phyloP scores from a whole-genome alignment of 2,797 vertebrate species.

The Epinephelus awoara region DNA sequence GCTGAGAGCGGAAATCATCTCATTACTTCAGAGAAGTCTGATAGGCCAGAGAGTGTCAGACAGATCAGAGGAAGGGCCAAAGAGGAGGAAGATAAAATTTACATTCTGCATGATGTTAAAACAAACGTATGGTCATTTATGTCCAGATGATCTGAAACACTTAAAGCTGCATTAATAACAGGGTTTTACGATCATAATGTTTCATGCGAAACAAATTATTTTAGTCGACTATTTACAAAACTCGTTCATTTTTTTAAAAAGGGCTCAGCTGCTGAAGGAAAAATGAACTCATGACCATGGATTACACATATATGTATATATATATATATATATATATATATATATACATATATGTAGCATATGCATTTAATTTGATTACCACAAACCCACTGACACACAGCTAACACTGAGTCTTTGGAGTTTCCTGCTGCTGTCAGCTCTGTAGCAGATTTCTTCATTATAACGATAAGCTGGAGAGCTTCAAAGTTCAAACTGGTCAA shows the following conservation, averaged over 20 bases:
- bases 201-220: neutral
- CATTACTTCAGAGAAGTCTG: slow-evolving; percentile 18
- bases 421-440: neutral
- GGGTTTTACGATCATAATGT: neutral
- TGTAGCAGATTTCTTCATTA: neutral
- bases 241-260: too few species aligned
- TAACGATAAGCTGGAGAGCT: neutral
- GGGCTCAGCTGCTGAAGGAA: too few species aligned
- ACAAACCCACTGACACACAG: neutral
- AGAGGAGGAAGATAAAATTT: neutral
- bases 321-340: too few species aligned
- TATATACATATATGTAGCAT: too few species aligned
- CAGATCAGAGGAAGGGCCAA: slow-evolving; percentile 1
- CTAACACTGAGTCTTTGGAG: neutral
- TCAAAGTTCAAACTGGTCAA: slow-evolving; percentile 8
- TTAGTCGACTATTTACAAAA: too few species aligned
- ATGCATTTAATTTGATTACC: neutral
- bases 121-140: too few species aligned
- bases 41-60: neutral
- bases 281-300: too few species aligned
- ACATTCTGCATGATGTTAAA: too few species aligned
- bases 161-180: too few species aligned
- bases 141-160: too few species aligned
- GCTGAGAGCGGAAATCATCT: slow-evolving; percentile 28
- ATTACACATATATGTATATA: too few species aligned